Conservation (phyloP, 2,113 vertebrate species). For the Maccullochella peelii region DNA sequence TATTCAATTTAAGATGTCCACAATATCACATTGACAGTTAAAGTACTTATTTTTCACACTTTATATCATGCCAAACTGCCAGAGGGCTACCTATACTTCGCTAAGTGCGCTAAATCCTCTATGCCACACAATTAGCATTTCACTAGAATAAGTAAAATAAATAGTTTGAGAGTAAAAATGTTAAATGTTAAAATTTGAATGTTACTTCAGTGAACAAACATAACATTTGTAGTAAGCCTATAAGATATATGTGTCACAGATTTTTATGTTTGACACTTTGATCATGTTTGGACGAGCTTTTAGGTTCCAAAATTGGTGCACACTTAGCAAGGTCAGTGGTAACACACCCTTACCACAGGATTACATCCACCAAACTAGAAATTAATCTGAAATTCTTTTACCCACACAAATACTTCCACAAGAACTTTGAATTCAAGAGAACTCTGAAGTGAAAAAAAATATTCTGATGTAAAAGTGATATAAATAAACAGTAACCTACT, state of each 20-base stretch:
- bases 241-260: neutral
- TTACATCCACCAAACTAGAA: neutral
- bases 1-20: neutral
- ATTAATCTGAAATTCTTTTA: neutral
- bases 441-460: constrained; percentile 13
- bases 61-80: neutral
- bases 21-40: neutral
- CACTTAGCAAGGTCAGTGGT: neutral
- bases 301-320: neutral
- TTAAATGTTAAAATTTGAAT: neutral
- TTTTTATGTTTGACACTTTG: neutral
- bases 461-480: neutral
- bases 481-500: constrained; percentile 11
- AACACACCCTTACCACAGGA: neutral
- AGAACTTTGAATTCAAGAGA: constrained; percentile 19
- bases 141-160: too few species aligned
- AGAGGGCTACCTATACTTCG: neutral
- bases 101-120: neutral
- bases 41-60: neutral
- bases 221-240: neutral
- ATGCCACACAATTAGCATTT: neutral
- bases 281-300: neutral
- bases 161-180: neutral
- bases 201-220: neutral
- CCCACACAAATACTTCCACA: neutral